A percentile compares a stretch with the other conserved stretches of the same genome.
phyloP scores from a whole-genome alignment of 1,140 invertebrate genomes.

The Nephila pilipes region DNA sequence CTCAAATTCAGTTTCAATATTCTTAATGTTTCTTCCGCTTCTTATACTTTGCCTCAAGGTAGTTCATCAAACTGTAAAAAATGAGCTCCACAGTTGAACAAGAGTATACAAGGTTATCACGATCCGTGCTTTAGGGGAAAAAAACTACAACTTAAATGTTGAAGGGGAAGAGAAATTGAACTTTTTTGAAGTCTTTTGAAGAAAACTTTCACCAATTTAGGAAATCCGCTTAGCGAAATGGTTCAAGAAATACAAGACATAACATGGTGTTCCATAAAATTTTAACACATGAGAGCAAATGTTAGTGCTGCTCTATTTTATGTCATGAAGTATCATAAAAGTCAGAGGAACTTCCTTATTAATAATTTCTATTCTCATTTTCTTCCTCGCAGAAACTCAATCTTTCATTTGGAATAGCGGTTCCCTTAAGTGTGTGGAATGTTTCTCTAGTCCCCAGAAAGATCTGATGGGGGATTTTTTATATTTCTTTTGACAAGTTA shows the following conservation, averaged over 20 bases:
- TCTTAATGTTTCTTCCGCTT: neutral
- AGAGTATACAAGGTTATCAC: neutral
- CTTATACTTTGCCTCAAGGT: neutral
- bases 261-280: neutral
- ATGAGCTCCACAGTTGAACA: neutral
- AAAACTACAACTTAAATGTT: neutral
- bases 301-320: neutral
- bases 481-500: neutral
- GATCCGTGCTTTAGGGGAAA: neutral
- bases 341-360: neutral
- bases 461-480: neutral
- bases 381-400: neutral
- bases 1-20: constrained; percentile 4
- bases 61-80: constrained; percentile 17
- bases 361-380: constrained; percentile 29
- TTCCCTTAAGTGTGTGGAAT: neutral
- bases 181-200: neutral
- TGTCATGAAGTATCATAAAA: neutral
- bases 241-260: neutral
- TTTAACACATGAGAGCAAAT: neutral
- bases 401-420: neutral
- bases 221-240: neutral
- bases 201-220: neutral
- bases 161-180: neutral
- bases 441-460: neutral